Conservation (phyloP, 2,113 vertebrate species). For the Laticauda laticaudata region DNA sequence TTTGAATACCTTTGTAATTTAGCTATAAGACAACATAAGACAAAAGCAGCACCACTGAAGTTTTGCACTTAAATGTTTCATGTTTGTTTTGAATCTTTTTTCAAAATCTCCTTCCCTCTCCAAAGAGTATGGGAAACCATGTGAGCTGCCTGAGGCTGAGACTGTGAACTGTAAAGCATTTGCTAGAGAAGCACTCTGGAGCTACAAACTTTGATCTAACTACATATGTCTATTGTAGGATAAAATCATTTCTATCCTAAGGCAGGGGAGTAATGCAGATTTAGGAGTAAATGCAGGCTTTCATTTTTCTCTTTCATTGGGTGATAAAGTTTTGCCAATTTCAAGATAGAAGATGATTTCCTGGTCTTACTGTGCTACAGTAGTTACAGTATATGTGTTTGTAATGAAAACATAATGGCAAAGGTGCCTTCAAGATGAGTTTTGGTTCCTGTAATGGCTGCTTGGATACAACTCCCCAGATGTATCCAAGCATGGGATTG, state of each 20-base stretch:
- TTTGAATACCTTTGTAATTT: conserved; percentile 6
- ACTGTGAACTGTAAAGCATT: conserved; percentile 17
- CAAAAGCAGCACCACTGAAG: neutral
- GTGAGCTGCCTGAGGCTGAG: neutral
- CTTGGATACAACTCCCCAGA: neutral
- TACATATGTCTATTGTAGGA: conserved; percentile 4
- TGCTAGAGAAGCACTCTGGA: neutral
- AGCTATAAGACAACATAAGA: neutral
- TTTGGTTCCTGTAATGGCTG: neutral
- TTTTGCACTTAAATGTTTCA: neutral
- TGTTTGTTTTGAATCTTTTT: conserved; percentile 13
- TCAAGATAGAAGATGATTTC: conserved; percentile 20
- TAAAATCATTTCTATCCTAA: conserved; percentile 26
- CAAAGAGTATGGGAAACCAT: conserved; percentile 5
- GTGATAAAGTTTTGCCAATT: conserved; percentile 8
- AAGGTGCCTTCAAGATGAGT: neutral
- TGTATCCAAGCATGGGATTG: neutral
- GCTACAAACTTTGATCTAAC: conserved; percentile 14
- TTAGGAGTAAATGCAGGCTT: conserved; percentile 5
- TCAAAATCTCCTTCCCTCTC: neutral
- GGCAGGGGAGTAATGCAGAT: conserved; percentile 12
- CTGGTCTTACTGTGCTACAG: neutral
- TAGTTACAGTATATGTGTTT: neutral
- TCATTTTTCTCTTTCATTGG: neutral
- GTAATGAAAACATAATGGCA: neutral